Evolutionary conservation across 2,113 vertebrate species (phyloP).

Genomic region (Mus pahari): DNA sequence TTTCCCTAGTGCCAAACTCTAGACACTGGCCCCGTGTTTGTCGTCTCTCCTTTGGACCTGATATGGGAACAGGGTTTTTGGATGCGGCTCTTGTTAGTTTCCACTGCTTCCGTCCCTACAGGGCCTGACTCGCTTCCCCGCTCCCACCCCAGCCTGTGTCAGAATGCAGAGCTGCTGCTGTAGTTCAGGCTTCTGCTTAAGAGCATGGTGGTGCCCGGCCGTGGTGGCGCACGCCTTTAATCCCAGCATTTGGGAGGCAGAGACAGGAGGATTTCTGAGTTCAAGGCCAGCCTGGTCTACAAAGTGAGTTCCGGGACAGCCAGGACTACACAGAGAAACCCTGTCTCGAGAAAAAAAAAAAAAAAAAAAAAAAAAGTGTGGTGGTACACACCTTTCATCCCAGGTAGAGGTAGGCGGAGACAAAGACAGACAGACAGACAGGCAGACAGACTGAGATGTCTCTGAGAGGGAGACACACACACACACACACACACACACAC

Average conservation of each 20-base stretch:
- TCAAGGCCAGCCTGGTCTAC: neutral
- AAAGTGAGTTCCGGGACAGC: too few species aligned
- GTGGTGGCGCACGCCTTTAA: neutral
- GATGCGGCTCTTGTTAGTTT: neutral
- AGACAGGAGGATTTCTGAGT: neutral
- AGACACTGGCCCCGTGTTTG: neutral
- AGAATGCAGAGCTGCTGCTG: neutral
- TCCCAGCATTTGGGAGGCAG: neutral
- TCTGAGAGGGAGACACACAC: too few species aligned
- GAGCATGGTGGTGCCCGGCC: neutral
- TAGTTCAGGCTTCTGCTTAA: neutral
- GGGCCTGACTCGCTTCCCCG: neutral
- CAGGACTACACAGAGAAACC: neutral
- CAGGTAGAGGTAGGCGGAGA: too few species aligned
- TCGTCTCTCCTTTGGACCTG: constrained; percentile 15
- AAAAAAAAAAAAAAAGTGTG: too few species aligned
- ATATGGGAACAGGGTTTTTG: neutral
- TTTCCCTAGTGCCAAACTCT: neutral
- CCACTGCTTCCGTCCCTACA: constrained; percentile 11
- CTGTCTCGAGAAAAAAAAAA: too few species aligned
- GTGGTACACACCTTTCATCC: too few species aligned
- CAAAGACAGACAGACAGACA: too few species aligned
- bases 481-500: too few species aligned
- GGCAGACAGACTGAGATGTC: neutral
- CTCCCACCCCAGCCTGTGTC: neutral